phyloP scores from a whole-genome alignment of 1,140 invertebrate species.

The Cyrtorhinus lividipennis region DNA sequence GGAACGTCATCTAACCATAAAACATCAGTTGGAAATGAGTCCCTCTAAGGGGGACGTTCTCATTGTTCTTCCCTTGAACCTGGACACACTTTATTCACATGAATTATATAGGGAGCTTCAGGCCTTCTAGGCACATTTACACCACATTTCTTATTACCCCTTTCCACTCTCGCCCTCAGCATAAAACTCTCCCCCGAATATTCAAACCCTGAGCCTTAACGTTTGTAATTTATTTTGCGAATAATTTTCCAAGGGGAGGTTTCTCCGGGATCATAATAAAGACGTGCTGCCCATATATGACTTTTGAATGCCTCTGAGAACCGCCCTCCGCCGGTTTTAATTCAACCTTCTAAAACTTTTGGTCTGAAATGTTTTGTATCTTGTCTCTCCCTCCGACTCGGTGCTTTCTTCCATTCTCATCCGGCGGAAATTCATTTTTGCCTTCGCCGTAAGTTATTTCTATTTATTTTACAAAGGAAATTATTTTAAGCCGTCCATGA shows the following conservation, averaged over 20 bases:
- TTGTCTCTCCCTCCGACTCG: background rate
- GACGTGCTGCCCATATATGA: conserved; percentile 4
- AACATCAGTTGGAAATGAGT: conserved; percentile 21
- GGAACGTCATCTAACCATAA: conserved; percentile 18
- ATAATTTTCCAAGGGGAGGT: conserved; percentile 15
- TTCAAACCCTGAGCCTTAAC: conserved; percentile 17
- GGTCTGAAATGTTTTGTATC: conserved; percentile 1
- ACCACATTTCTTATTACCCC: conserved; percentile 20
- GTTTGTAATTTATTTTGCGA: conserved; percentile 18
- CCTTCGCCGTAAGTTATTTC: background rate
- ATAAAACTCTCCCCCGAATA: conserved; percentile 18
- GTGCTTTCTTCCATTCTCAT: background rate
- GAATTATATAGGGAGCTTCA: conserved; percentile 14
- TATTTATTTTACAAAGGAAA: background rate
- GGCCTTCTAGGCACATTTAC: conserved; percentile 16
- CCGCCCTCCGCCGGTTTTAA: background rate
- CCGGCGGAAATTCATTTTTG: background rate
- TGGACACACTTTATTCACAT: conserved; percentile 22
- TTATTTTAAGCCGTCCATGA: too few species aligned
- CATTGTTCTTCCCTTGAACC: conserved; percentile 18
- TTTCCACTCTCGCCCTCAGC: background rate
- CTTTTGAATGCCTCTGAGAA: background rate
- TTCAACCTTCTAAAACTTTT: background rate
- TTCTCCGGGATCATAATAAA: background rate
- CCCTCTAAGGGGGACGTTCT: conserved; percentile 1